phyloP scores from a whole-genome alignment of 1,140 invertebrate species.

The Campodea augens region DNA sequence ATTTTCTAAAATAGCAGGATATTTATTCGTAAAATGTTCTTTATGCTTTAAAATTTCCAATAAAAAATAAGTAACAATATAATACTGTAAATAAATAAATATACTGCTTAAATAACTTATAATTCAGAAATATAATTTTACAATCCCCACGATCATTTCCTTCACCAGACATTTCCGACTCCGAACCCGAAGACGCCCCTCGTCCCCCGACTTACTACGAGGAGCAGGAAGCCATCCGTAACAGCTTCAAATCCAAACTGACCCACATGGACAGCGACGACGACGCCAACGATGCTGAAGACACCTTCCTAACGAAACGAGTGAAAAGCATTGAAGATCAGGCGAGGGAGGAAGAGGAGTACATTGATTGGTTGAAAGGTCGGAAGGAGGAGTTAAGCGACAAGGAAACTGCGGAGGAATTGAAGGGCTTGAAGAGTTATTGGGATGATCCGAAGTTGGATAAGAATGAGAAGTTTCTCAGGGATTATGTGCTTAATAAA shows the following conservation, averaged over 20 bases:
- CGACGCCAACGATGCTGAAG: slow-evolving; percentile 29
- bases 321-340: slow-evolving; percentile 40
- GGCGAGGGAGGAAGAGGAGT: slow-evolving; percentile 42
- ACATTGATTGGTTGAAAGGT: slow-evolving; percentile 64
- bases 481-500: slow-evolving; percentile 84
- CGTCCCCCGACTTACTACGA: slow-evolving; percentile 38
- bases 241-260: slow-evolving; percentile 36
- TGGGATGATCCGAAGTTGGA: slow-evolving; percentile 68
- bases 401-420: slow-evolving; percentile 35
- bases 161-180: too few relatives aligned
- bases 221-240: slow-evolving; percentile 46
- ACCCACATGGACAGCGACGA: slow-evolving; percentile 23
- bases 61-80: too few relatives aligned
- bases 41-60: too few relatives aligned
- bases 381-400: slow-evolving; percentile 42
- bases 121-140: too few relatives aligned
- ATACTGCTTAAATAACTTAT: too few relatives aligned
- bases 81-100: too few relatives aligned
- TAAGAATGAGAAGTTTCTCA: slow-evolving; percentile 67
- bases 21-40: too few relatives aligned
- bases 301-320: slow-evolving; percentile 34
- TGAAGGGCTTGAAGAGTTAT: slow-evolving; percentile 57
- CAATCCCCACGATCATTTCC: too few relatives aligned
- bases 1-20: too few relatives aligned
- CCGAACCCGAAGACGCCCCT: slow-evolving; percentile 11